These are phyloP conservation scores for Ophiothrix spiculata DNA, from an alignment of 35 echinoderm and acorn worm genomes.

Conservation along the genomic window DNA sequence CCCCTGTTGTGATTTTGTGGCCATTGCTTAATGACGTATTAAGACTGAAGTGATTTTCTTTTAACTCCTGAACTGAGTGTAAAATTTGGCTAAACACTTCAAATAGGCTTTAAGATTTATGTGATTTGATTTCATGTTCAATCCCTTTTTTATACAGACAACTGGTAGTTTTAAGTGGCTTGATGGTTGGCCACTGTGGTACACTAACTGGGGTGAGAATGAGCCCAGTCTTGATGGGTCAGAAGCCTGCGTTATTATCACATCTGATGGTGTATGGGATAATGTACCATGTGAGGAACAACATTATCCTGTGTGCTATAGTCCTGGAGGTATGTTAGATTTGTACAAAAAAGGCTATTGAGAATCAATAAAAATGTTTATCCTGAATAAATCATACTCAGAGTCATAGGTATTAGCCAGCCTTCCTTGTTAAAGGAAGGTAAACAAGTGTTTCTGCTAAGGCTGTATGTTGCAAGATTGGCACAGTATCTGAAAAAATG, in stretches of 20 bases:
- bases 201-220: slow-evolving; percentile 57
- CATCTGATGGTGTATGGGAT: slow-evolving; percentile 28
- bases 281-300: slow-evolving; percentile 16
- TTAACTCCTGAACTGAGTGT: background rate
- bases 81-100: background rate
- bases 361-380: background rate
- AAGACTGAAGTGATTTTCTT: background rate
- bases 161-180: slow-evolving; percentile 51
- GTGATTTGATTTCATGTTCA: background rate
- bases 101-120: background rate
- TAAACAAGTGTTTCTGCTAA: no score
- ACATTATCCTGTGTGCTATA: background rate
- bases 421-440: no score
- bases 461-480: no score
- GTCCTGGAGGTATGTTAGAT: background rate
- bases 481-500: background rate
- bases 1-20: background rate
- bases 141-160: slow-evolving; percentile 2
- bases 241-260: slow-evolving; percentile 56
- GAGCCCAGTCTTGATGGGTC: slow-evolving; percentile 40
- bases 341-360: background rate
- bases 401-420: background rate
- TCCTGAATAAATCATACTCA: background rate
- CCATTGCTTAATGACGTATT: background rate
- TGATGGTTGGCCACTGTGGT: slow-evolving; percentile 61